These are phyloP conservation scores for Piaya cayana DNA, from an alignment of 2,113 vertebrate genomes.

Conservation along the genomic window DNA sequence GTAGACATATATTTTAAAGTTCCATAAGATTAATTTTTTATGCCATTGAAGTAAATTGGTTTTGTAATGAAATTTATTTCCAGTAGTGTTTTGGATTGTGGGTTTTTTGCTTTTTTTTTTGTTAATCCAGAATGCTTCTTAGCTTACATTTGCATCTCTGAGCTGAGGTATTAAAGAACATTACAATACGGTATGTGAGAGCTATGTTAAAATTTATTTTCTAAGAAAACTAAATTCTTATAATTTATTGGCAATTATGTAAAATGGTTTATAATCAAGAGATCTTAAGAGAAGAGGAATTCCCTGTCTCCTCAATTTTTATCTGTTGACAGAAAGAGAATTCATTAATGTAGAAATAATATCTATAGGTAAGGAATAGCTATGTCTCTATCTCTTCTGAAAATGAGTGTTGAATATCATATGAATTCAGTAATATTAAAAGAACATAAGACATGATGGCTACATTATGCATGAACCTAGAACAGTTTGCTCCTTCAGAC, in stretches of 20 bases:
- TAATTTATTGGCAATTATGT: not conserved
- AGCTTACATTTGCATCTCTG: not conserved
- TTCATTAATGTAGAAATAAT: conserved; percentile 10
- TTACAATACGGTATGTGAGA: not conserved
- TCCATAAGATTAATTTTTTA: conserved; percentile 60
- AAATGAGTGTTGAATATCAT: not conserved
- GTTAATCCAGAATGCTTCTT: not conserved
- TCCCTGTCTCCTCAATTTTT: not conserved
- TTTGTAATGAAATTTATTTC: conserved; percentile 65
- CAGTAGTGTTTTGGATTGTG: not conserved
- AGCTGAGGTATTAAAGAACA: not conserved
- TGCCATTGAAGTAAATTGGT: conserved; percentile 1
- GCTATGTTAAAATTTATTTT: not conserved
- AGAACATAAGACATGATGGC: conserved; percentile 30
- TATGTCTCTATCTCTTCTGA: conserved; percentile 27
- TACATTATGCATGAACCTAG: conserved; percentile 60
- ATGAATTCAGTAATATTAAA: conserved; percentile 24
- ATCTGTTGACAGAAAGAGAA: not conserved
- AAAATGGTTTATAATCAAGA: not conserved
- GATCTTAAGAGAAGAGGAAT: not conserved
- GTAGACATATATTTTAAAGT: conserved; percentile 37
- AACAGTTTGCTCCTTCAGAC: conserved; percentile 16
- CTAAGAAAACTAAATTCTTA: not conserved
- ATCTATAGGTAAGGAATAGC: not conserved
- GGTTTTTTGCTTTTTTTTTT: not conserved